Conservation (phyloP, 1,140 invertebrate genomes). For the Phymorhynchus buccinoides region DNA sequence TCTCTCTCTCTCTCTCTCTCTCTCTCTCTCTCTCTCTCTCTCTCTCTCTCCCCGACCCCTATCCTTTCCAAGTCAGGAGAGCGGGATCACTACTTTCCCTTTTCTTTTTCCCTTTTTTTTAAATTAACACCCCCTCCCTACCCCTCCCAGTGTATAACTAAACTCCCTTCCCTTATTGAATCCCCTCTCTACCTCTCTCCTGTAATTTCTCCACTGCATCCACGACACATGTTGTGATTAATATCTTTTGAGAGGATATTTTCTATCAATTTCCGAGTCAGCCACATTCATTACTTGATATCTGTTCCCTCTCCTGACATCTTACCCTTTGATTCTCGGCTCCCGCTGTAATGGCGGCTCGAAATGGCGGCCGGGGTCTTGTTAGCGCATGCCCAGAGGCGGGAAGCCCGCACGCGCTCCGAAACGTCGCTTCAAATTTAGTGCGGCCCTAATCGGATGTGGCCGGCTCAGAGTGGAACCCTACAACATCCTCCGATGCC, state of each 20-base stretch:
- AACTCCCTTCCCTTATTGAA: no score
- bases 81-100: no score
- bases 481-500: constrained; percentile 31
- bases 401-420: constrained; percentile 40
- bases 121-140: no score
- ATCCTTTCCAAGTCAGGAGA: no score
- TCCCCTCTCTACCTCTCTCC: no score
- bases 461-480: constrained; percentile 33
- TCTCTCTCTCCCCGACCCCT: background rate
- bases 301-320: constrained; percentile 36
- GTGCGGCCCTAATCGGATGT: constrained; percentile 41
- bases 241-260: constrained; percentile 44
- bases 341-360: constrained; percentile 30
- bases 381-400: constrained; percentile 38
- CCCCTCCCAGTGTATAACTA: no score
- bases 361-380: background rate
- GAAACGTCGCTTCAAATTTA: constrained; percentile 43
- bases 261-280: constrained; percentile 43
- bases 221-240: constrained; percentile 41
- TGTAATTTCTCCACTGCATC: constrained; percentile 35
- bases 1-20: no score
- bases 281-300: constrained; percentile 43
- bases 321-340: constrained; percentile 34
- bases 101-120: no score
- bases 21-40: background rate